Percentiles rank a stretch among this genome's conserved stretches.
Evolutionary conservation across 2,797 vertebrate genomes (phyloP).

Genomic region (Cephalopachus bancanus): DNA sequence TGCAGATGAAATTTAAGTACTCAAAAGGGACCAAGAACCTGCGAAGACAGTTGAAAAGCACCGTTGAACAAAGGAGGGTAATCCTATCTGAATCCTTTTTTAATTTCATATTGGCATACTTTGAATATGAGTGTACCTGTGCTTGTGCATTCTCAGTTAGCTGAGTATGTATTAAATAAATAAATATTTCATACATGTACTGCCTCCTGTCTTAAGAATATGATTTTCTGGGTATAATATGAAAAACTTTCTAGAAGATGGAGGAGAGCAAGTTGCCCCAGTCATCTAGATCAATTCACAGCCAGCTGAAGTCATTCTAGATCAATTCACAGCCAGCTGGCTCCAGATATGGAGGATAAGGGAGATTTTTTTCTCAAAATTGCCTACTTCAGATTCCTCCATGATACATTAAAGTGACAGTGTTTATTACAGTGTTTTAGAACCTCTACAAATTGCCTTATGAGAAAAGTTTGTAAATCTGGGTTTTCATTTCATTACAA

Average conservation of each 20-base stretch:
- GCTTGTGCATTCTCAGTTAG: not conserved
- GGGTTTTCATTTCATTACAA: not conserved
- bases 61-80: conserved; percentile 90
- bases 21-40: conserved; percentile 81
- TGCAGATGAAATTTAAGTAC: conserved; percentile 78
- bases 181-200: too few species aligned
- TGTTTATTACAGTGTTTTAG: not conserved
- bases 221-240: not conserved
- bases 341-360: not conserved
- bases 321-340: not conserved
- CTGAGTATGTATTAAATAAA: not conserved
- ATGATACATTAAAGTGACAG: not conserved
- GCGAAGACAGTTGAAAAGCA: conserved; percentile 87
- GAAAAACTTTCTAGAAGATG: not conserved
- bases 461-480: not conserved
- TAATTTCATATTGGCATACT: rapidly evolving
- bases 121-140: too few species aligned
- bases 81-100: not conserved
- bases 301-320: not conserved
- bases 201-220: not conserved
- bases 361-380: not conserved
- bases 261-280: not conserved
- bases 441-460: not conserved
- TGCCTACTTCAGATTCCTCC: not conserved
- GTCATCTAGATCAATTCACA: too few species aligned